Base-by-base conservation (phyloP, 2,113 vertebrate genomes). In the Illadopsis cleaveri region DNA sequence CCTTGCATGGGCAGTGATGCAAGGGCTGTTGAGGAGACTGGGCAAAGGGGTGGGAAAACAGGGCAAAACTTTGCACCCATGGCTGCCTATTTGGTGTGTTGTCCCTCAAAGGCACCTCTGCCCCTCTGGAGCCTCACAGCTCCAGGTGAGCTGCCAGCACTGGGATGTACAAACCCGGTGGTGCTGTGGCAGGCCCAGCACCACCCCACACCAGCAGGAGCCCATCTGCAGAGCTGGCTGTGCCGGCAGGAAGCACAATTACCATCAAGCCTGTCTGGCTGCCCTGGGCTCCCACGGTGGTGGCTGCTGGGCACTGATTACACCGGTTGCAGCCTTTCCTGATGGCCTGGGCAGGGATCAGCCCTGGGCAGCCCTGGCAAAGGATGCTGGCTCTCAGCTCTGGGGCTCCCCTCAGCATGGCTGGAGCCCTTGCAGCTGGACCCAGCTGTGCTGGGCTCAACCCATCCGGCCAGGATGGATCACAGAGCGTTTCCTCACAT, bases 211-310 rank as follows among this genome's bases (percentile, higher is more conserved):
- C 18, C 27, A 1, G 58, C 2, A 1, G 95, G 60, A 87, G 79
- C 45, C 58, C 90, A 42, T 51, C 12, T 53, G 33, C 81, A 81
- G 72, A 11, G 5, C 21, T 2, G 6, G 47, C 80, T 5, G 2
- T 8, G 37, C 45, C 18, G 9, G 77, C 10, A 2, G 4, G n/a
- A 58, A 42, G 44, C 4, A 9, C 78, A 56, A 69, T 82, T 80
- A 89, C 58, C 76, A 94, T 82, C 79, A 69, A 40, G 42, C 25
- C 75, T 12, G 8, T 53, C 50, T 6, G 11, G 53, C 78, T 6
- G 8, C 6, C 5, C 27, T 0, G 1, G 7, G 38, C 57, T 54
- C 82, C 31, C 0, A 0, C n/a, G 2, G 81, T 0, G 1, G 33
- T 0, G 0, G 84, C 83, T 93, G 95, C 93, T 54, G 86, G 47